Base-by-base conservation (phyloP, 2,888 invertebrate genomes). In the Sussaba pulchella region DNA sequence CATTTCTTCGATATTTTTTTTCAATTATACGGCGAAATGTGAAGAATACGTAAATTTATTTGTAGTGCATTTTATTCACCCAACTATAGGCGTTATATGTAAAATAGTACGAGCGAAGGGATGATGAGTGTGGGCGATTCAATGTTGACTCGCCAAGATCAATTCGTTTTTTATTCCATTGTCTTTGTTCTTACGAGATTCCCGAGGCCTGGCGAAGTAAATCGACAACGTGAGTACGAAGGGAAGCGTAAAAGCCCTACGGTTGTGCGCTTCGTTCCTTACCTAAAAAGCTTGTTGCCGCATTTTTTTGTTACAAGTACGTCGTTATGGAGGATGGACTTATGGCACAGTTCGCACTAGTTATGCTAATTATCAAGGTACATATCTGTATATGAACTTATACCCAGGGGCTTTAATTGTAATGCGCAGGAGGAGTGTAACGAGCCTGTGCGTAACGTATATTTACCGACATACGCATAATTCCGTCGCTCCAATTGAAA, bases 361-460 rank as follows among this genome's bases (percentile, higher is more conserved):
- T 90, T 90, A 90, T 90, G 89, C 87, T 90, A 90, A 90, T 90
- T 90, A n/a, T n/a, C 89, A 90, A 89, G 87, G 83, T 84, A 80
- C 83, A n/a, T n/a, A n/a, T n/a, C n/a, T n/a, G n/a, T n/a, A n/a
- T n/a, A n/a, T n/a, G n/a, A n/a, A n/a, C n/a, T n/a, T 86, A 87
- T 86, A 87, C 85, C 85, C 84, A 78, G 83, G 63, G 77, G 52
- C 74, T 83, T 83, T 83, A 90, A 90, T 89, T 90, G 88, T 88
- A 87, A 87, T 86, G 84, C 54, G 26, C 43, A 10, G 26, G 77
- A 79, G 82, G 50, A 26, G n/a, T 5, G 8, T 26, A 24, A 26
- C 52, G 26, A n/a, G 31, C 36, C 9, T 24, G 24, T 14, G 4
- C 31, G 36, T 57, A 57, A 57, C 57, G 5, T 57, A 57, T 57